Evolutionary conservation across 2,113 vertebrate species (phyloP).

Genomic region (Cryptoleucopteryx plumbea): DNA sequence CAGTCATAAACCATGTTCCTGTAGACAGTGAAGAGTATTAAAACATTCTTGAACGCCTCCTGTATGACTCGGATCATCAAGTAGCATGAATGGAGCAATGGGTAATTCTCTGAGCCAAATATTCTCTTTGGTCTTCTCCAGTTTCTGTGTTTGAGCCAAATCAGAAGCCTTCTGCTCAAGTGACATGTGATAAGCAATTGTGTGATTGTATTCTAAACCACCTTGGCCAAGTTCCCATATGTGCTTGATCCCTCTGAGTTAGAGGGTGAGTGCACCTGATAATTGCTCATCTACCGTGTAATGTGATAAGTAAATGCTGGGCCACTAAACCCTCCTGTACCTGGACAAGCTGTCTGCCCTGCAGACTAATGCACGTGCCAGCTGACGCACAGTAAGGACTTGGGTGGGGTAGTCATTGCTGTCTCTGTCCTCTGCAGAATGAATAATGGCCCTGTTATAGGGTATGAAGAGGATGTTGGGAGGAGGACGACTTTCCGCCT

Average conservation of each 20-base stretch:
- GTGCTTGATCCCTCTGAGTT: not conserved
- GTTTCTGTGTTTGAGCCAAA: not conserved
- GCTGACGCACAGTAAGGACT: accelerated
- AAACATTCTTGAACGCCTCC: not conserved
- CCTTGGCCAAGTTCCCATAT: not conserved
- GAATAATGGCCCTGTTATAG: slow-evolving; percentile 79
- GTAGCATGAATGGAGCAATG: not conserved
- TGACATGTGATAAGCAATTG: not conserved
- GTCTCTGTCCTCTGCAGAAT: slow-evolving; percentile 67
- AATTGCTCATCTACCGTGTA: not conserved
- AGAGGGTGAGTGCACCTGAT: not conserved
- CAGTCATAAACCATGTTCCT: not conserved
- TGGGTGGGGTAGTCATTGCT: not conserved
- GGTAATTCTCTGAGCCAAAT: not conserved
- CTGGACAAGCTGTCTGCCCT: not conserved
- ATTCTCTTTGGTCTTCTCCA: not conserved
- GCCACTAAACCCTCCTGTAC: not conserved
- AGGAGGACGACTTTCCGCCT: slow-evolving; percentile 80
- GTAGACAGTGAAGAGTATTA: not conserved
- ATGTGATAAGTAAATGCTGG: not conserved
- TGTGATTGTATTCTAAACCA: not conserved
- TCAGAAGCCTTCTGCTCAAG: not conserved
- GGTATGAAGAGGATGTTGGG: slow-evolving; percentile 80
- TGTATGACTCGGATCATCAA: not conserved
- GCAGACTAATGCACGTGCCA: accelerated